Evolutionary conservation across 53 echinoderm and acorn worm genomes (phyloP), one percentile per base, ranked within the genome.

Genomic region (Actinopyga echinites): DNA sequence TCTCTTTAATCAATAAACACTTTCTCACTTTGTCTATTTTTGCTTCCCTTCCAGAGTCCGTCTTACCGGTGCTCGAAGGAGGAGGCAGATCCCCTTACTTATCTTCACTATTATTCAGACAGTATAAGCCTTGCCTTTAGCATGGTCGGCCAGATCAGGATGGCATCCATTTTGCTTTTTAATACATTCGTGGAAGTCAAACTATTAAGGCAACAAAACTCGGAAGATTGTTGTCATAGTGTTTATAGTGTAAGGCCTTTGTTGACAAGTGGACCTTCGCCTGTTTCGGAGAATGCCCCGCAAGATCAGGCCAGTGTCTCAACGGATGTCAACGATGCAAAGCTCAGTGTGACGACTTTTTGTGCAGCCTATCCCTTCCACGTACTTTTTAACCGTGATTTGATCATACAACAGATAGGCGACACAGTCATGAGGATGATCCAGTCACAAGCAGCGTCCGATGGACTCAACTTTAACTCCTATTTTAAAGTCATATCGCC

Each of bases 81-180:
- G 37, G 85, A 79, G 11, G 87, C 69, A 21, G 82, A 82, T 66
- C 29, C 74, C 62, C 30, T 84, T 20, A 80, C 83, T 49, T 80
- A 85, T 55, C 89, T 94, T 64, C 91, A 95, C 83, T 93, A 84
- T 73, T 95, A 95, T 69, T 84, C 93, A 55, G 89, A 86, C 43
- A 95, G 95, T 79, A 86, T 88, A 56, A 89, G 93, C 78, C 83
- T 95, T 59, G 91, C 91, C 84, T 84, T 91, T 73, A 93, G 95
- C 84, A 95, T 95, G 95, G 84, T 91, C 78, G 95, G 95, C 80
- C 95, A 95, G 84, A 88, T 95, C 75, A 85, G 87, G 57, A 95
- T 93, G 95, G 89, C 93, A 57, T 95, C 95, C 60, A 91, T 93
- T 74, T 66, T 95, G 28, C 88, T 95, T 74, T 95, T 95, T 57